These are phyloP conservation scores for Spermophilus dauricus DNA, from an alignment of 2,113 vertebrate genomes.

Conservation along the genomic window DNA sequence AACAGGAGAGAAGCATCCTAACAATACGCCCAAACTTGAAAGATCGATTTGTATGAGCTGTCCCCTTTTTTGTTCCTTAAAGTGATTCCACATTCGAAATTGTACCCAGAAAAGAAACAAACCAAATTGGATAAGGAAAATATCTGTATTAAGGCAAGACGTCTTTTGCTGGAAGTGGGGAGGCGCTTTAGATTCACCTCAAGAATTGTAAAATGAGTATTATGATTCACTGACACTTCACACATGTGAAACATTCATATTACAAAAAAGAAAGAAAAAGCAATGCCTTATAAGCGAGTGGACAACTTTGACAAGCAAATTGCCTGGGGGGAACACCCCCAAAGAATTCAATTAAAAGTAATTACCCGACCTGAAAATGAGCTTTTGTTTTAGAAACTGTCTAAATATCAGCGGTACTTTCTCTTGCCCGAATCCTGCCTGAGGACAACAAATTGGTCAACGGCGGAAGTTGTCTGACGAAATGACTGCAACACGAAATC, in stretches of 20 bases:
- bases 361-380: not conserved
- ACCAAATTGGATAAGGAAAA: not conserved
- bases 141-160: not conserved
- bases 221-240: slow-evolving; percentile 75
- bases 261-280: not conserved
- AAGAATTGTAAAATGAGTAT: not conserved
- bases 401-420: slow-evolving; percentile 31
- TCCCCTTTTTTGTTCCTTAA: not conserved
- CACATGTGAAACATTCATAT: slow-evolving; percentile 59
- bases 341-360: slow-evolving; percentile 24
- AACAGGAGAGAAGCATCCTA: not conserved
- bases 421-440: slow-evolving; percentile 67
- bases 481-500: slow-evolving; percentile 72
- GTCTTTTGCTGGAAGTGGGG: slow-evolving; percentile 3
- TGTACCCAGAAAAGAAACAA: not conserved
- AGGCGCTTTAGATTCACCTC: slow-evolving; percentile 2
- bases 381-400: slow-evolving; percentile 57
- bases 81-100: not conserved
- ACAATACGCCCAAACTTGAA: not conserved
- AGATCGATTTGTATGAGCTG: not conserved
- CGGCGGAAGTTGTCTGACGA: slow-evolving; percentile 80
- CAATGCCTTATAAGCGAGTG: slow-evolving; percentile 68
- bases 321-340: not conserved
- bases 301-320: slow-evolving; percentile 50
- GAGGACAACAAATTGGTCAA: slow-evolving; percentile 80